A percentile compares a stretch with the other conserved stretches of the same genome.
Evolutionary conservation across 2,113 vertebrate species (phyloP).

Genomic region (Grus americana): DNA sequence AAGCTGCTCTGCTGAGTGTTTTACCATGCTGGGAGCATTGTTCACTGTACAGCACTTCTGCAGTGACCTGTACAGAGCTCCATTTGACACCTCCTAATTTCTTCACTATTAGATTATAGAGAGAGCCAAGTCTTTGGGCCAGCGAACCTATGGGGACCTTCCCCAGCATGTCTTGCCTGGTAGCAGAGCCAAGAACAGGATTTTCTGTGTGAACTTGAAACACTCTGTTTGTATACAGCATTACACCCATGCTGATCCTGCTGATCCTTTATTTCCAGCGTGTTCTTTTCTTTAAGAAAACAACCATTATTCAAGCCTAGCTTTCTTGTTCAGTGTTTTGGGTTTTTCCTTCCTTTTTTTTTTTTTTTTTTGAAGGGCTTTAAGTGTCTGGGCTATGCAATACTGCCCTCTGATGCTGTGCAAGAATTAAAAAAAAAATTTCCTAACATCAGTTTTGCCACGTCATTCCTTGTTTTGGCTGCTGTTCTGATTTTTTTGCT

Average conservation of each 20-base stretch:
- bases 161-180: not conserved
- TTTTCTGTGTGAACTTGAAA: not conserved
- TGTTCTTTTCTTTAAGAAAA: not conserved
- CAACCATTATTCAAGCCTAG: not conserved
- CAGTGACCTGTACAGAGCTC: not conserved
- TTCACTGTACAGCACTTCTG: not conserved
- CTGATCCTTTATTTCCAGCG: not conserved
- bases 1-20: not conserved
- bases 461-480: not conserved
- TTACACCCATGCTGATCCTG: not conserved
- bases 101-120: not conserved
- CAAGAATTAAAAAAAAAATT: not conserved
- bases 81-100: not conserved
- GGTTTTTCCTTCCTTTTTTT: too few species aligned
- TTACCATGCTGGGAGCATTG: not conserved
- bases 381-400: not conserved
- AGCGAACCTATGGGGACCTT: not conserved
- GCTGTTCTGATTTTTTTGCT: not conserved
- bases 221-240: not conserved
- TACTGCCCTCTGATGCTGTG: slow-evolving; percentile 45
- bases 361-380: not conserved
- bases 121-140: not conserved
- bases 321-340: not conserved
- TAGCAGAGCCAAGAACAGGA: not conserved
- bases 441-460: not conserved